Evolutionary conservation across 2,888 invertebrate genomes (phyloP).

Genomic region (Brenthis daphne): DNA sequence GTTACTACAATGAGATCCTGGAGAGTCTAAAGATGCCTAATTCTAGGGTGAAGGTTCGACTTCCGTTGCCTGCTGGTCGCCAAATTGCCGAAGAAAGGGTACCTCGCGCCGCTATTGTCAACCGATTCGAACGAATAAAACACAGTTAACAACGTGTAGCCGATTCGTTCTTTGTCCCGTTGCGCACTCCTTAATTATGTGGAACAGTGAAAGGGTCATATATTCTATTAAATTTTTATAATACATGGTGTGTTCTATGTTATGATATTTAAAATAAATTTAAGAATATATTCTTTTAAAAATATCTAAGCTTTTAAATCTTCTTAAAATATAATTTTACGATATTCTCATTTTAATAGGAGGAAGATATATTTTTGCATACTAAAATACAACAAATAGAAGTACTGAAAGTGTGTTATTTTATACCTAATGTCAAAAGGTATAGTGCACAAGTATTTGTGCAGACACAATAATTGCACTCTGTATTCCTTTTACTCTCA

Average conservation of each 20-base stretch:
- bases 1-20: constrained; percentile 65
- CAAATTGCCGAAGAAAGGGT: constrained; percentile 81
- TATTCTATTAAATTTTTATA: constrained; percentile 79
- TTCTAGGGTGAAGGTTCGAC: constrained; percentile 68
- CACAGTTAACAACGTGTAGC: constrained; percentile 74
- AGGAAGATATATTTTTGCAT: too few species aligned
- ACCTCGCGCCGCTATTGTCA: constrained; percentile 69
- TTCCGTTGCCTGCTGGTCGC: constrained; percentile 77
- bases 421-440: too few species aligned
- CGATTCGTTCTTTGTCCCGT: constrained; percentile 73
- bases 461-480: too few species aligned
- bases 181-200: constrained; percentile 79
- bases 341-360: too few species aligned
- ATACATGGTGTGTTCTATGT: constrained; percentile 55
- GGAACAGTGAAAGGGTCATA: constrained; percentile 80
- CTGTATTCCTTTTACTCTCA: too few species aligned
- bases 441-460: too few species aligned
- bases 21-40: constrained; percentile 71
- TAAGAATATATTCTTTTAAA: not conserved
- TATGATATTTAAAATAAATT: not conserved
- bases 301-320: too few species aligned
- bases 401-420: too few species aligned
- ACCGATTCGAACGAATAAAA: constrained; percentile 79
- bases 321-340: too few species aligned
- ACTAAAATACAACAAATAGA: too few species aligned